Evolutionary conservation across 2,113 vertebrate species (phyloP), one percentile per base, ranked within the genome.

Genomic region (Noturus placidus): DNA sequence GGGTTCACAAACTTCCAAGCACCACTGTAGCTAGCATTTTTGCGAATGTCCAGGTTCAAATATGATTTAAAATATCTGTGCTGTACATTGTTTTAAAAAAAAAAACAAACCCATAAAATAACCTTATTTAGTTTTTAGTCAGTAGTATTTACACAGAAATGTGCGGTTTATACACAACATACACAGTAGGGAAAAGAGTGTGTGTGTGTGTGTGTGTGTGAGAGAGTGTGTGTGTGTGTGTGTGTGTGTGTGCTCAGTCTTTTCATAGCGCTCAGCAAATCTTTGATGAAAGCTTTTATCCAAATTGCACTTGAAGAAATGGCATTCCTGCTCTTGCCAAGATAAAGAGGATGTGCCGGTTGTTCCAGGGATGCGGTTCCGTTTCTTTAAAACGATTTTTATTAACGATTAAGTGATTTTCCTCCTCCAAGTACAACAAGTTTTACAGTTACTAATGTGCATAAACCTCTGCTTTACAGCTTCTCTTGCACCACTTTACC

Each of bases 361-460:
- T 79, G 52, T 79, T 87, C 83, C 85, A 84, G 59, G 4, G 20
- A 81, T 82, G 69, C 76, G 72, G 77, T 87, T 38, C 82, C 27
- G 46, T 87, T 87, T 54, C 81, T 72, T 19, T 65, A 85, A 82
- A 65, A 63, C 17, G 15, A 42, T 74, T 56, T 67, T 27, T 54
- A 57, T 59, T 63, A 1, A 22, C 56, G 5, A 80, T 52, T n/a
- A 42, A 54, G 63, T 10, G 42, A 74, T 77, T 17, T 46, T 22
- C 65, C 25, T 54, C 22, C 8, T 52, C 57, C 42, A 13, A 30
- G 56, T 30, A 77, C 35, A 27, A 52, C 2, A 22, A 0, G 50
- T 33, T 74, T 87, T 87, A 70, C 57, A 54, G 52, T 84, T 33
- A 87, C 30, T 52, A 82, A 89, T 83, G 83, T 35, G 42, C 20